Conservation (phyloP, 2,113 vertebrate genomes). For the Tiliqua scincoides region DNA sequence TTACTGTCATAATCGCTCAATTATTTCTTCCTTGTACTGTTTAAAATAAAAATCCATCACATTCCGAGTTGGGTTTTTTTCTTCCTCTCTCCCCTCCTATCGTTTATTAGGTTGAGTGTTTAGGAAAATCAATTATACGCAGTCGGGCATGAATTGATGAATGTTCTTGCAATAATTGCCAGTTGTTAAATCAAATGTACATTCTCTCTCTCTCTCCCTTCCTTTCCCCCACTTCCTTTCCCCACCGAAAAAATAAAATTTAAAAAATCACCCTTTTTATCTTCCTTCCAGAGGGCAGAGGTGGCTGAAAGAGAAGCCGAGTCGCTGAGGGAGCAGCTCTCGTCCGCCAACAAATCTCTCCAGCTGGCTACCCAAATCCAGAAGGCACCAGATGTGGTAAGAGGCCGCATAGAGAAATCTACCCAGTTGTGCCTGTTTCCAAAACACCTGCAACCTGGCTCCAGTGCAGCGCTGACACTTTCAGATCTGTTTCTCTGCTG, state of each 20-base stretch:
- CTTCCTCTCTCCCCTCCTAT: conserved; percentile 41
- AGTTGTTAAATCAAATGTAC: conserved; percentile 84
- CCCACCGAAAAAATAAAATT: neutral
- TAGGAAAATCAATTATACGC: conserved; percentile 89
- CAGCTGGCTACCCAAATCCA: conserved; percentile 88
- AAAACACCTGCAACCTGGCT: conserved; percentile 32
- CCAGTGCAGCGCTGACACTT: neutral
- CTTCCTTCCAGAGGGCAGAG: conserved; percentile 90
- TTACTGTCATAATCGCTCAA: conserved; percentile 91
- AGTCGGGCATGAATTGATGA: conserved; percentile 88
- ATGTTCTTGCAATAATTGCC: conserved; percentile 89
- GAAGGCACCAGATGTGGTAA: conserved; percentile 91
- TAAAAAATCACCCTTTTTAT: conserved; percentile 62
- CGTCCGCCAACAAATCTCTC: conserved; percentile 90
- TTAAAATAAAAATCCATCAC: conserved; percentile 89
- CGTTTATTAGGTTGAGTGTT: conserved; percentile 90
- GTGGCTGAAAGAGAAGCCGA: conserved; percentile 92
- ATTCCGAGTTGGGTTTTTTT: conserved; percentile 77
- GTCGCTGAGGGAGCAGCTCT: conserved; percentile 91
- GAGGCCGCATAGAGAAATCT: conserved; percentile 61
- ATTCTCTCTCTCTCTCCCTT: conserved; percentile 69
- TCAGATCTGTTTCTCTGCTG: conserved; percentile 14
- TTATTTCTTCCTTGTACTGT: conserved; percentile 89
- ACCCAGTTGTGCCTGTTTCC: conserved; percentile 46
- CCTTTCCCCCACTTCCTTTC: neutral